These are phyloP conservation scores for Alca torda DNA, from an alignment of 2,797 vertebrate species.

Conservation along the genomic window DNA sequence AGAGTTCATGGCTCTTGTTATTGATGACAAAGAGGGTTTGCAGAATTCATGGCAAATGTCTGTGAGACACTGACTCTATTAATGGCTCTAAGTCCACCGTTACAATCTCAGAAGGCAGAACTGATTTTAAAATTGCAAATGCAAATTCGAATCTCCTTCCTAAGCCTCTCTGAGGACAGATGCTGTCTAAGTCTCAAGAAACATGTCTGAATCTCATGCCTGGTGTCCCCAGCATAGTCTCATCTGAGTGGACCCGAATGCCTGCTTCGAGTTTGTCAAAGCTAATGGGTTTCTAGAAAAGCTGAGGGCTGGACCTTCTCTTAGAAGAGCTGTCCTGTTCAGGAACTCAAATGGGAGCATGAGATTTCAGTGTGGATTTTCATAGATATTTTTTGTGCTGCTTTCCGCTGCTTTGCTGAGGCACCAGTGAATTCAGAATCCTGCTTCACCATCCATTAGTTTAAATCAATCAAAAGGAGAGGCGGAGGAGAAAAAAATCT, in stretches of 20 bases:
- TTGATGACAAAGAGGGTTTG: not conserved
- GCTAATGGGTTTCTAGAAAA: not conserved
- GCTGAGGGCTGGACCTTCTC: not conserved
- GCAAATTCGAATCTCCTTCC: not conserved
- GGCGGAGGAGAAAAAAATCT: not conserved
- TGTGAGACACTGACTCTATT: not conserved
- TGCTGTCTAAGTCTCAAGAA: not conserved
- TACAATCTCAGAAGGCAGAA: not conserved
- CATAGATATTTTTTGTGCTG: not conserved
- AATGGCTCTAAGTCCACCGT: not conserved
- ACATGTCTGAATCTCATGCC: not conserved
- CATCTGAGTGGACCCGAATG: not conserved
- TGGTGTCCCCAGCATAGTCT: not conserved
- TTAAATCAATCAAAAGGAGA: slow-evolving; percentile 27
- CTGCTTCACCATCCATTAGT: not conserved
- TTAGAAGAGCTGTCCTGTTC: not conserved
- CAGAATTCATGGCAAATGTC: not conserved
- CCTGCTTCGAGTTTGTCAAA: not conserved
- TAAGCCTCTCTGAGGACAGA: not conserved
- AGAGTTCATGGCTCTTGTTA: not conserved
- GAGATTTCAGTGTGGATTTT: not conserved
- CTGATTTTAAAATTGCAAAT: not conserved
- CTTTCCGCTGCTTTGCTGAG: not conserved
- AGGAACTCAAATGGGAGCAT: not conserved
- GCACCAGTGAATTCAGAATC: not conserved